A percentile compares a stretch with the other conserved stretches of the same genome.
Conservation (phyloP, 2,113 vertebrate species). For the Urocitellus parryii region DNA sequence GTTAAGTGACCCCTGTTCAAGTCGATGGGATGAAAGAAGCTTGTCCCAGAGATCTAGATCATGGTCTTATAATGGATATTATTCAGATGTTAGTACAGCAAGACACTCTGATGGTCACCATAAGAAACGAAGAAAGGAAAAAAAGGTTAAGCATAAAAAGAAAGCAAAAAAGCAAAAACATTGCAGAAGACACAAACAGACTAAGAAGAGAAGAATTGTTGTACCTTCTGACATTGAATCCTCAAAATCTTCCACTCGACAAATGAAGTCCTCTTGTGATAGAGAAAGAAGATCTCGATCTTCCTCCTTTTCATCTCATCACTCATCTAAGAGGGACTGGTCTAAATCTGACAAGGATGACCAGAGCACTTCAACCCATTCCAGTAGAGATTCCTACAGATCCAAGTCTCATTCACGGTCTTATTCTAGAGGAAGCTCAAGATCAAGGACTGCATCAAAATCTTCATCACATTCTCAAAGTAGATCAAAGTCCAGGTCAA, state of each 20-base stretch:
- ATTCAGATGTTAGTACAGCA: slow-evolving; percentile 89
- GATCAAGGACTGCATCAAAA: slow-evolving; percentile 83
- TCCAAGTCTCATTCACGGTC: slow-evolving; percentile 88
- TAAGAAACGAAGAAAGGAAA: slow-evolving; percentile 92
- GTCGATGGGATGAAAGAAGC: slow-evolving; percentile 94
- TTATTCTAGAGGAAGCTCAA: slow-evolving; percentile 87
- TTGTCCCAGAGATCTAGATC: slow-evolving; percentile 93
- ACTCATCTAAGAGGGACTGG: slow-evolving; percentile 88
- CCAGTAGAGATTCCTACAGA: slow-evolving; percentile 90
- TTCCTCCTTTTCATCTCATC: slow-evolving; percentile 87
- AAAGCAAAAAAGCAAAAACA: slow-evolving; percentile 96
- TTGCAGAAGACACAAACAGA: slow-evolving; percentile 92
- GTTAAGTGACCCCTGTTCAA: slow-evolving; percentile 91
- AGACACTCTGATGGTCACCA: slow-evolving; percentile 88
- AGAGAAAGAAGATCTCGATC: slow-evolving; percentile 88
- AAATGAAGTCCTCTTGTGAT: slow-evolving; percentile 84
- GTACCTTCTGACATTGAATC: slow-evolving; percentile 86
- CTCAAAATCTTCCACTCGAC: slow-evolving; percentile 87
- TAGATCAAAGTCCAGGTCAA: slow-evolving; percentile 91
- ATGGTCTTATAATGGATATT: slow-evolving; percentile 91
- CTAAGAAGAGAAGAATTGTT: slow-evolving; percentile 85
- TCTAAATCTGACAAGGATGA: slow-evolving; percentile 90
- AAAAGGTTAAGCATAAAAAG: slow-evolving; percentile 95
- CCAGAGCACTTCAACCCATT: slow-evolving; percentile 85
- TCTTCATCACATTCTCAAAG: slow-evolving; percentile 83